Percentiles rank a stretch among this genome's conserved stretches.
These are phyloP conservation scores for Urosaurus nigricauda DNA, from an alignment of 2,797 vertebrate genomes.

Conservation along the genomic window DNA sequence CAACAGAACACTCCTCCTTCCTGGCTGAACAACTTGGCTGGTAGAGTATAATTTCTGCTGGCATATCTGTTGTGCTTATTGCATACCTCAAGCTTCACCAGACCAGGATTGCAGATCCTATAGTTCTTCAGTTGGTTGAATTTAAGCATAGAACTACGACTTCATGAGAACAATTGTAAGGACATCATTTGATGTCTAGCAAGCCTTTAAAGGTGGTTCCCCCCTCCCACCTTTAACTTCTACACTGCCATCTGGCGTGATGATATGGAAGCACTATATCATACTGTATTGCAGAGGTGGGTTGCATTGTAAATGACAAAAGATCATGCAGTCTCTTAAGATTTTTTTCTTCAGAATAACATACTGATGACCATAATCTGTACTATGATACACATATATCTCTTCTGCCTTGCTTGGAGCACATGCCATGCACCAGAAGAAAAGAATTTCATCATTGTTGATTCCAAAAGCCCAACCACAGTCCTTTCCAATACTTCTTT, in stretches of 20 bases:
- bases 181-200: background rate
- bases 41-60: background rate
- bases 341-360: background rate
- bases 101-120: background rate
- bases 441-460: background rate
- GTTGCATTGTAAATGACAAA: background rate
- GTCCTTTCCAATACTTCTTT: background rate
- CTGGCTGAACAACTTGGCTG: background rate
- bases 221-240: background rate
- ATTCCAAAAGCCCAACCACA: conserved; percentile 2
- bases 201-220: background rate
- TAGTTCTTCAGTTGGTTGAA: background rate
- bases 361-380: background rate
- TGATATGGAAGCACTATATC: background rate
- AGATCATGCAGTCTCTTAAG: background rate
- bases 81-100: background rate
- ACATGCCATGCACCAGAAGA: background rate
- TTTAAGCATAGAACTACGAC: background rate
- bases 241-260: conserved; percentile 64
- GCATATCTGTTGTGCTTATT: background rate
- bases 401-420: background rate
- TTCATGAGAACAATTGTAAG: fast-evolving
- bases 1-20: background rate
- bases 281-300: background rate
- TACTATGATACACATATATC: no score